Base-by-base conservation (phyloP, 2,888 invertebrate species). In the Pocota personata region DNA sequence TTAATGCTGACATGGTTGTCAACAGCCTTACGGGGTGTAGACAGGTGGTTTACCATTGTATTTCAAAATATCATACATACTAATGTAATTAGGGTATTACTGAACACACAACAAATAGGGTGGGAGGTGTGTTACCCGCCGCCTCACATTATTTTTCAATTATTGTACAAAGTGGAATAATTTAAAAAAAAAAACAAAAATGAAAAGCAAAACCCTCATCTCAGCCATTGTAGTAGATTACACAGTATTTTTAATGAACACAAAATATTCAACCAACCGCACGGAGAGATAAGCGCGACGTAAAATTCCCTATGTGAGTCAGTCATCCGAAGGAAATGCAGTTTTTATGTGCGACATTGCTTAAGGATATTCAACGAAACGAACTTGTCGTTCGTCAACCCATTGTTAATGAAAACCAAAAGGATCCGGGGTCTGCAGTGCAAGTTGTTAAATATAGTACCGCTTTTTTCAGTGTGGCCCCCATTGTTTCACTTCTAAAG, bases 361-460 rank as follows among this genome's bases (percentile, higher is more conserved):
- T 84, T 79, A 79, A 84, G 83, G 83, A 79, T 75, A 84, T 79
- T 79, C 73, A 79, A 48, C 62, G 60, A 69, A 73, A 71, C 35
- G 14, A 50, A 78, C 78, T 78, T 73, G 78, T 79, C 78, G 78
- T 79, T 83, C 73, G 73, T 79, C 78, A 84, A 69, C 27, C 62
- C 57, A 69, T 79, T 84, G 83, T 84, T 84, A 75, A 83, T 83
- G 83, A 75, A 84, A 84, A 84, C 78, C 79, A 73, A 79, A 50
- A 40, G 62, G 55, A 83, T 83, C 78, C 73, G 69, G 73, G 78
- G 78, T 83, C 83, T 73, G 83, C 71, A 83, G 58, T 67, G 78
- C 78, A 83, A 78, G 83, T 62, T 78, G 67, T 78, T 83, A 78
- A 78, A 78, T 83, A 73, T 66, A n/a, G n/a, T n/a, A 69, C 27